Percentiles rank a stretch among this genome's conserved stretches.
These are phyloP conservation scores for Eristalis arbustorum DNA, from an alignment of 2,888 invertebrate species.

Conservation along the genomic window DNA sequence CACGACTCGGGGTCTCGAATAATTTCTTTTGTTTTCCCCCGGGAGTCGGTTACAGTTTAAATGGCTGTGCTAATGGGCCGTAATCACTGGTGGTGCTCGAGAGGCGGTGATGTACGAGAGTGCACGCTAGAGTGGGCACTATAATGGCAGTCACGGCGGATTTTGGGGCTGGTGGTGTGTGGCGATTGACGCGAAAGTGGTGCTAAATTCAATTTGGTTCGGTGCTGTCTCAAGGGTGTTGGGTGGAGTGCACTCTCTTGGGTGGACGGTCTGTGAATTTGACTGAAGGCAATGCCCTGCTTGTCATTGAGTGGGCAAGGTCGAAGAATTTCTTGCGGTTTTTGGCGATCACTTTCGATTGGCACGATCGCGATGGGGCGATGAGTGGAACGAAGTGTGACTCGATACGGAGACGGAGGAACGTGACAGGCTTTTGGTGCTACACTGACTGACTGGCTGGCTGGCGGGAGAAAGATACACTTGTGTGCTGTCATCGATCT, in stretches of 20 bases:
- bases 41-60: conserved; percentile 22
- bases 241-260: background rate
- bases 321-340: background rate
- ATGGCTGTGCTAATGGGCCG: conserved; percentile 38
- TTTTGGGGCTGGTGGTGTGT: conserved; percentile 12
- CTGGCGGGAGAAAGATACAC: too few relatives aligned
- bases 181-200: background rate
- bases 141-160: conserved; percentile 33
- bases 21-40: conserved; percentile 41
- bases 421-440: too few relatives aligned
- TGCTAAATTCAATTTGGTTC: background rate
- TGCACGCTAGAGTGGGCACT: conserved; percentile 47
- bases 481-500: too few relatives aligned
- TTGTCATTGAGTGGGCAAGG: background rate
- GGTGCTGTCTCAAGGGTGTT: background rate
- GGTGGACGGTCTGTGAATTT: background rate
- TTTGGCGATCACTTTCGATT: background rate
- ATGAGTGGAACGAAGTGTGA: background rate
- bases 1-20: background rate
- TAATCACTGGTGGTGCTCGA: conserved; percentile 8
- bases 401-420: too few relatives aligned
- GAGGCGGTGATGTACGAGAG: conserved; percentile 27
- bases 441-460: too few relatives aligned
- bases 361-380: background rate
- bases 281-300: background rate